Conservation (phyloP, 2,888 invertebrate species). For the Icerya purchasi region DNA sequence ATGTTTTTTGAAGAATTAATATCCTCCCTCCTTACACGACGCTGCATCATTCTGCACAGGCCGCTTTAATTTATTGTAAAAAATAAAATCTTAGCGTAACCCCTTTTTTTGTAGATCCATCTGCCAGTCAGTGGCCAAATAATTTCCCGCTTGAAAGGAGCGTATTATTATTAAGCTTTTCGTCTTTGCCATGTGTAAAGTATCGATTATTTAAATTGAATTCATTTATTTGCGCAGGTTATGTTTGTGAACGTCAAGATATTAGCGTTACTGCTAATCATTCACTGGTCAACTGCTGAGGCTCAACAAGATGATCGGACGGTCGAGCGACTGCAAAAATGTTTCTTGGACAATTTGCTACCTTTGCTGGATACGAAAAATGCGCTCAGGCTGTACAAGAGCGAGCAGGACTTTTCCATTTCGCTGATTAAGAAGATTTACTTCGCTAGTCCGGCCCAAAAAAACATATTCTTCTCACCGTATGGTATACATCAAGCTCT, state of each 20-base stretch:
- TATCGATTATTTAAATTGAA: too few relatives aligned
- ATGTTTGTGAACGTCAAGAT: background rate
- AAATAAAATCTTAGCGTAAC: too few relatives aligned
- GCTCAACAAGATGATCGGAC: constrained; percentile 1
- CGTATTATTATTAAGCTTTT: too few relatives aligned
- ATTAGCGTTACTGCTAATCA: background rate
- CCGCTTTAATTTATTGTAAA: too few relatives aligned
- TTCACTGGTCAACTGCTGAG: background rate
- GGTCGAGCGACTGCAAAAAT: constrained; percentile 3
- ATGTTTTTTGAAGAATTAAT: too few relatives aligned
- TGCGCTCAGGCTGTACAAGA: constrained; percentile 5
- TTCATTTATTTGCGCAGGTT: too few relatives aligned
- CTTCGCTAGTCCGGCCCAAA: constrained; percentile 8
- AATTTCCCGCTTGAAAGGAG: too few relatives aligned
- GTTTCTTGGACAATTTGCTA: constrained; percentile 3
- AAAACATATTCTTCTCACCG: constrained; percentile 68
- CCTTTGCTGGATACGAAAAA: background rate
- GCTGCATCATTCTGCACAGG: too few relatives aligned
- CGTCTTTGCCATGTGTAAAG: too few relatives aligned
- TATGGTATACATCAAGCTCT: constrained; percentile 66
- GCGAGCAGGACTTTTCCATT: constrained; percentile 15
- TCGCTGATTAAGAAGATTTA: constrained; percentile 13
- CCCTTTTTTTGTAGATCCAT: too few relatives aligned
- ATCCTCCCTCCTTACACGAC: too few relatives aligned
- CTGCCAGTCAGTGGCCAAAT: too few relatives aligned